These are phyloP conservation scores for Apolygus lucorum DNA, from an alignment of 1,140 invertebrate genomes.

Conservation along the genomic window DNA sequence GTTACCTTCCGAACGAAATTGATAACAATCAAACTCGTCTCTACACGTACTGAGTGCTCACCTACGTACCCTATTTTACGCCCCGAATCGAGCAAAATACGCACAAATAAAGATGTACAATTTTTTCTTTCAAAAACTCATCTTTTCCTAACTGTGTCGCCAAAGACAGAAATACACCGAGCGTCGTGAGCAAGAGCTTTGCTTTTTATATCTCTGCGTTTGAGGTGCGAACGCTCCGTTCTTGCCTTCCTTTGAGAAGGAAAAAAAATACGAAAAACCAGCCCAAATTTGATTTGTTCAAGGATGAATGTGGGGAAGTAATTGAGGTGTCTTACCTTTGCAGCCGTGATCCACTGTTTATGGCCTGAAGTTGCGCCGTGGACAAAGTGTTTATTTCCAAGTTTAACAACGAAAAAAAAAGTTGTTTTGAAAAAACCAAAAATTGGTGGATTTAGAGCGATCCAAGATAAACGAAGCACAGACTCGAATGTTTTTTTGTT, in stretches of 20 bases:
- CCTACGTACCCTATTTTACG: no score
- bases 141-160: constrained; percentile 5
- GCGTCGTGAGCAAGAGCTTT: not conserved
- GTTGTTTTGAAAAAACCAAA: no score
- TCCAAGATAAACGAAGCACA: no score
- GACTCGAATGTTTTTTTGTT: no score
- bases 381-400: no score
- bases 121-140: not conserved
- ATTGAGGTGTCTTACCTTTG: not conserved
- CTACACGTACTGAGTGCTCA: no score
- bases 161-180: constrained; percentile 11
- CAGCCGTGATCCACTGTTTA: constrained; percentile 1
- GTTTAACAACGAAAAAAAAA: no score
- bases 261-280: not conserved
- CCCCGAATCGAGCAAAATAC: no score
- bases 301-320: not conserved
- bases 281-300: not conserved
- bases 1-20: no score
- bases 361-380: not conserved
- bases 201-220: constrained; percentile 13
- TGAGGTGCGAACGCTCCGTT: constrained; percentile 5
- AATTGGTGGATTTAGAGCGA: no score
- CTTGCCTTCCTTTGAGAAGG: not conserved
- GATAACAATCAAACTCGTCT: no score
- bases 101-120: no score